Percentiles rank a stretch among this genome's conserved stretches.
phyloP scores from a whole-genome alignment of 2,797 vertebrate genomes.

The Sus cebifrons region DNA sequence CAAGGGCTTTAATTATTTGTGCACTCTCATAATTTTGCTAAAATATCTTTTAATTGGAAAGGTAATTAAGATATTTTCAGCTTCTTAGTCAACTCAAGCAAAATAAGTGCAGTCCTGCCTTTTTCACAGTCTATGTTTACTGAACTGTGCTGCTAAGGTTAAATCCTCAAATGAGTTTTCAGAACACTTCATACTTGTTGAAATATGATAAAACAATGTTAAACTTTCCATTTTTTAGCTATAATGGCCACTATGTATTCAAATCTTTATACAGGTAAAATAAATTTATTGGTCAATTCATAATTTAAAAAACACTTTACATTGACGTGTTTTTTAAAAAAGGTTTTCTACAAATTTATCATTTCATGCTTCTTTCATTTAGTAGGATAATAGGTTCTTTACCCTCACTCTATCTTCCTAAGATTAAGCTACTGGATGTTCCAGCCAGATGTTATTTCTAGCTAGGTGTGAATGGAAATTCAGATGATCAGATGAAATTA shows the following conservation, averaged over 20 bases:
- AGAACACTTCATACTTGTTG: constrained; percentile 21
- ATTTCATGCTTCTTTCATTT: not conserved
- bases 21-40: constrained; percentile 37
- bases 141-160: constrained; percentile 39
- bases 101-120: constrained; percentile 23
- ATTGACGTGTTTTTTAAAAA: not conserved
- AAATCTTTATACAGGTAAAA: constrained; percentile 40
- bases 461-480: not conserved
- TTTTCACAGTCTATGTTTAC: constrained; percentile 25
- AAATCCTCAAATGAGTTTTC: constrained; percentile 67
- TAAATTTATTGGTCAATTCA: not conserved
- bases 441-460: not conserved
- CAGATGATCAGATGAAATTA: constrained; percentile 22
- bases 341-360: not conserved
- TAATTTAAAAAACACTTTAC: not conserved
- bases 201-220: constrained; percentile 31
- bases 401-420: not conserved
- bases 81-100: constrained; percentile 49
- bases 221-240: constrained; percentile 49
- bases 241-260: not conserved
- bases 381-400: not conserved
- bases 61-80: constrained; percentile 65
- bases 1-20: constrained; percentile 61
- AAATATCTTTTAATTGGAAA: constrained; percentile 66
- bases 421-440: not conserved